A percentile compares a stretch with the other conserved stretches of the same genome.
Evolutionary conservation across 2,113 vertebrate genomes (phyloP).

Genomic region (Prochilodus magdalenae): DNA sequence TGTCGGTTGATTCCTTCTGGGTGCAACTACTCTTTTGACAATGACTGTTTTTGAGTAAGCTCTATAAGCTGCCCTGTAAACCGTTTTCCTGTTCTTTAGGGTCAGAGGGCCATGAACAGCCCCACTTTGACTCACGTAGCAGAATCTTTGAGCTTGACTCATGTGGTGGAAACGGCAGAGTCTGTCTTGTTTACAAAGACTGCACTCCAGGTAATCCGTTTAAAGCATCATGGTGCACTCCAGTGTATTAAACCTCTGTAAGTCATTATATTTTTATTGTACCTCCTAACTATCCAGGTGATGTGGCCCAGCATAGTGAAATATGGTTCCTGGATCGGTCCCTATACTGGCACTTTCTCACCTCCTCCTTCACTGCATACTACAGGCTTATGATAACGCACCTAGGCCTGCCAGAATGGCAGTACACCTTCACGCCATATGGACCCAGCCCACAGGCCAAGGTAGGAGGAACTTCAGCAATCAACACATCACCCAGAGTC

Average conservation of each 20-base stretch:
- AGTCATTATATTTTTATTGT: constrained; percentile 10
- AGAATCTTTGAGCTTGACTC: constrained; percentile 92
- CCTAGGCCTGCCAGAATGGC: constrained; percentile 95
- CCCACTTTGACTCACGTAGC: constrained; percentile 89
- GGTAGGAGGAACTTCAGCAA: constrained; percentile 70
- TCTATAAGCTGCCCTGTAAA: constrained; percentile 5
- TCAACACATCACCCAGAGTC: not conserved
- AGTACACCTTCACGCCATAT: constrained; percentile 91
- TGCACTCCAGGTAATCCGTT: constrained; percentile 80
- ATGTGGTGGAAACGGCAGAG: constrained; percentile 90
- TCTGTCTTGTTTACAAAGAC: constrained; percentile 93
- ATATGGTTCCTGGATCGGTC: constrained; percentile 96
- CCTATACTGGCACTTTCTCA: constrained; percentile 93
- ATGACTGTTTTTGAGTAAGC: too few relatives aligned
- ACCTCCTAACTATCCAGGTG: constrained; percentile 69
- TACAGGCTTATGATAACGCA: constrained; percentile 94
- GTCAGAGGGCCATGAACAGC: constrained; percentile 70
- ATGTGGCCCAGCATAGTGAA: constrained; percentile 81
- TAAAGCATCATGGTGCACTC: not conserved
- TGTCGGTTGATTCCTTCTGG: too few relatives aligned
- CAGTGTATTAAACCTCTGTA: not conserved
- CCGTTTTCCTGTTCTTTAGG: constrained; percentile 55
- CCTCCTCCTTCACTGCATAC: constrained; percentile 90
- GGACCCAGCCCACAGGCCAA: constrained; percentile 93
- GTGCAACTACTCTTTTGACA: too few relatives aligned